Base-by-base conservation (phyloP, 2,797 vertebrate genomes). In the Oreonectes daqikongensis region DNA sequence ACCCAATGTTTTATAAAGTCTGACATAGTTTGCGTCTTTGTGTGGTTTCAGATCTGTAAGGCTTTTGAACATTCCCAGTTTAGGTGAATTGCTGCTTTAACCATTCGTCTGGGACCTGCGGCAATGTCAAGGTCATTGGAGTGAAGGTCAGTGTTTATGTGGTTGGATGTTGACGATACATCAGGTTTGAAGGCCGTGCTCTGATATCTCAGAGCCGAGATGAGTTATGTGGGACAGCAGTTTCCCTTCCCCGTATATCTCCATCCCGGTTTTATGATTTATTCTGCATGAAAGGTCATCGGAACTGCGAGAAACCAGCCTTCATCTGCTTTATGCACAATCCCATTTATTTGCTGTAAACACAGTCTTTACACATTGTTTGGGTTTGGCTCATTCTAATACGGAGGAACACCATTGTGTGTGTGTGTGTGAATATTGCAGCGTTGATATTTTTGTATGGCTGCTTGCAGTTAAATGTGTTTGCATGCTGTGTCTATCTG, bases 381-480 rank as follows among this genome's bases (percentile, higher is more conserved):
- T 71, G 26, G 28, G 48, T 24, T 26, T 14, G 2, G 40, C 30
- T 40, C 11, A 0, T 46, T 55, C 38, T 50, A 48, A 71, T 71
- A 24, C 32, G 42, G 15, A 42, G 10, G 11, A 64, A 4, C 40
- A 60, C 17, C 53, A 60, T 28, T 48, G 53, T 76, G 65, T 60
- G 14, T 66, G 64, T 66, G 64, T 44, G 14, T 66, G 64, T 46
- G 12, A 20, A 32, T 40, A 18, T 65, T 30, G 11, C 22, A n/a
- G 14, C 18, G n/a, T 70, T 14, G 10, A 0, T 24, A 64, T 52
- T n/a, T 4, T 50, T 50, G n/a, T 28, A 20, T 61, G 59, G 28
- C 75, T 84, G 82, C 32, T 8, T 69, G 44, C 30, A 46, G 14
- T 8, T 48, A 44, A 61, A 52, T 90, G 82, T 88, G 77, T 72